Evolutionary conservation across 2,888 invertebrate genomes (phyloP).

Genomic region (Microctonus hyperodae): DNA sequence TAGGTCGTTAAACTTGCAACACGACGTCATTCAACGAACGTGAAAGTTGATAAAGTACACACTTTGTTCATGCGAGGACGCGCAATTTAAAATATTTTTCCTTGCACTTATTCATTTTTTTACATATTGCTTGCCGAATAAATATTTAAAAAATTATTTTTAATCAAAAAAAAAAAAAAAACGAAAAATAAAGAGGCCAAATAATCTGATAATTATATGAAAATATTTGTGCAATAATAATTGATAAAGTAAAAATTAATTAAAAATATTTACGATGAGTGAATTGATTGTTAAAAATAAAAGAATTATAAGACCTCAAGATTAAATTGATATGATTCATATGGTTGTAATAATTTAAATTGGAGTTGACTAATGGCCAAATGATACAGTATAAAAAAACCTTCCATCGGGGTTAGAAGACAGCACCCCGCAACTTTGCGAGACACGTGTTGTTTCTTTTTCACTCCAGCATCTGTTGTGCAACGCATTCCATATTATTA

Average conservation of each 20-base stretch:
- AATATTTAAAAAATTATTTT: too few relatives aligned
- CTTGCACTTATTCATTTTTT: neutral
- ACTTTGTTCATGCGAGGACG: slow-evolving; percentile 7
- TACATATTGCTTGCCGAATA: neutral
- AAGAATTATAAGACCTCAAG: too few relatives aligned
- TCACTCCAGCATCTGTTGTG: neutral
- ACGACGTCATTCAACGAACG: slow-evolving; percentile 14
- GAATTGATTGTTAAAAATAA: neutral
- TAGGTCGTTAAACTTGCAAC: slow-evolving; percentile 26
- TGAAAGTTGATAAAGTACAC: slow-evolving; percentile 22
- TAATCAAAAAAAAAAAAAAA: too few relatives aligned
- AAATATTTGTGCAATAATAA: too few relatives aligned
- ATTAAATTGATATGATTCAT: too few relatives aligned
- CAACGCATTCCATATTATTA: neutral
- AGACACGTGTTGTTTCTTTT: neutral
- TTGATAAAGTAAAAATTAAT: neutral
- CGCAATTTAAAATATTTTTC: neutral
- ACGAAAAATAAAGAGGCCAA: too few relatives aligned
- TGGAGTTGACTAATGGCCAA: too few relatives aligned
- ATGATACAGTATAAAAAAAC: too few relatives aligned
- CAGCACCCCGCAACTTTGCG: neutral
- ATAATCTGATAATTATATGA: too few relatives aligned
- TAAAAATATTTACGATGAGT: neutral
- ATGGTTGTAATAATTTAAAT: too few relatives aligned
- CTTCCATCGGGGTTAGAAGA: too few relatives aligned